Evolutionary conservation across 1,140 invertebrate species (phyloP).

Genomic region (Cydia strobilella): DNA sequence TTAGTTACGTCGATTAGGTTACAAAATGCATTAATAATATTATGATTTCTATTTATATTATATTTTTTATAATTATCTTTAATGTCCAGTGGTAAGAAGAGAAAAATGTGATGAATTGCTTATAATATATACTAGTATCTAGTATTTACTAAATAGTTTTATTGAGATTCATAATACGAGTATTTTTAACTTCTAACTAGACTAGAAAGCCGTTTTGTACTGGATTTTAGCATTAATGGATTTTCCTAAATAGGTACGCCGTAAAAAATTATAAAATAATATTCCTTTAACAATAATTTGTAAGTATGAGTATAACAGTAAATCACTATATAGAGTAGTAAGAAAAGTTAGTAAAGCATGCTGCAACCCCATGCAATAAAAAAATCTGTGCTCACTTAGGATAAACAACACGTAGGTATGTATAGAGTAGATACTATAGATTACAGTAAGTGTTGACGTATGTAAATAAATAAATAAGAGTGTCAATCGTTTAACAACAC

Average conservation of each 20-base stretch:
- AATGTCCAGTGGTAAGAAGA: not conserved
- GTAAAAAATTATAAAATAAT: not conserved
- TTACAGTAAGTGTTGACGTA: constrained; percentile 38
- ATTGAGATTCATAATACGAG: constrained; percentile 16
- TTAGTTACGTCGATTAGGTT: constrained; percentile 19
- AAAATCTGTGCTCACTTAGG: constrained; percentile 49
- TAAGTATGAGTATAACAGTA: constrained; percentile 45
- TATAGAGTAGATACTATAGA: constrained; percentile 62
- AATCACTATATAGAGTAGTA: constrained; percentile 5
- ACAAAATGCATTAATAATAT: constrained; percentile 16
- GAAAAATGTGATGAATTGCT: not conserved
- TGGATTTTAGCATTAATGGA: constrained; percentile 43
- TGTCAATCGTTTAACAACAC: constrained; percentile 53
- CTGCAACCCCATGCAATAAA: constrained; percentile 64
- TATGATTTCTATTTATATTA: not conserved
- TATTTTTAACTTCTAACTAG: constrained; percentile 50
- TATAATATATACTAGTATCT: too few species aligned
- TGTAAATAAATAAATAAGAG: constrained; percentile 40
- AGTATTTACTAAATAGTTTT: not conserved
- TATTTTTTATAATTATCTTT: not conserved
- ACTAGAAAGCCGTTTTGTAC: constrained; percentile 74
- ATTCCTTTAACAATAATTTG: constrained; percentile 41
- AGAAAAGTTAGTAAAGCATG: constrained; percentile 60
- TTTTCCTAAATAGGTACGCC: constrained; percentile 34
- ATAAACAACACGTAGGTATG: constrained; percentile 52